Conservation (phyloP, 2,797 vertebrate species). For the Parotocinclus haroldoi region DNA sequence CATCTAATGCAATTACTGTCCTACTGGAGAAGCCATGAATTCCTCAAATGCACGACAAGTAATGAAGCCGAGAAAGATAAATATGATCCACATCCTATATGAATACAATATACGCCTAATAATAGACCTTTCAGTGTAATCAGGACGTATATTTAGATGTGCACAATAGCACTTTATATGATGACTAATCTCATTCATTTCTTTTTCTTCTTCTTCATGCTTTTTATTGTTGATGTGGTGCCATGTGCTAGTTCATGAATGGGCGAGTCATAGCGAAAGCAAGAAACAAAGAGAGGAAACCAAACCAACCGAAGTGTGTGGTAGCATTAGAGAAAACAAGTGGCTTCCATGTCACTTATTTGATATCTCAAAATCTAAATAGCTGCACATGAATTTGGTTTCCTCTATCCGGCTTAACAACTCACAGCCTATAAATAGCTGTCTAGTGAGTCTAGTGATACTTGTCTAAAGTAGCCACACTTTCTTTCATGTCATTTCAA, state of each 20-base stretch:
- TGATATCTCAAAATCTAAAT: constrained; percentile 48
- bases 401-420: constrained; percentile 11
- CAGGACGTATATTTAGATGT: constrained; percentile 5
- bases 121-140: no score
- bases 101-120: no score
- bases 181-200: constrained; percentile 38
- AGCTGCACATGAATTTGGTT: constrained; percentile 32
- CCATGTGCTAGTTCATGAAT: constrained; percentile 46
- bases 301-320: constrained; percentile 36
- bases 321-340: constrained; percentile 36
- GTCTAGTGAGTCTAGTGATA: no score
- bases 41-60: no score
- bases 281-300: constrained; percentile 27
- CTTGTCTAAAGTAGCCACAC: no score
- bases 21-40: no score
- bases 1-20: no score
- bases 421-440: constrained; percentile 22
- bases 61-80: no score
- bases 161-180: constrained; percentile 17
- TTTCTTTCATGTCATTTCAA: no score
- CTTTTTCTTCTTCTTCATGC: background rate
- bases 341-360: constrained; percentile 43
- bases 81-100: no score
- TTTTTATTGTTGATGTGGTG: constrained; percentile 23
- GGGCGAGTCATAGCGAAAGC: constrained; percentile 52